Conservation (phyloP, 2,888 invertebrate genomes). For the Monopis laevigella region DNA sequence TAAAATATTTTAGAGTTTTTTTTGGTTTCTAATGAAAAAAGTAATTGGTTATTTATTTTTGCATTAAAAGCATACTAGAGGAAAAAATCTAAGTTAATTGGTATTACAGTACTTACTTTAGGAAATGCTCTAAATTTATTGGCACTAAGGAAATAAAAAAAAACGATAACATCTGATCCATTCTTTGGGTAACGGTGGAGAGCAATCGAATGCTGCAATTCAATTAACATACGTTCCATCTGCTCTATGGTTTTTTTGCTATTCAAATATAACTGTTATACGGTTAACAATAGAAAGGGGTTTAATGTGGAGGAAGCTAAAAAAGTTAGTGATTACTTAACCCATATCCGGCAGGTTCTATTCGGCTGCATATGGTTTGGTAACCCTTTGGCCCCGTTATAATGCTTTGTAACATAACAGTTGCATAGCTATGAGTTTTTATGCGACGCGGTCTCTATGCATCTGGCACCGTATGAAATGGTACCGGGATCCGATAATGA, state of each 20-base stretch:
- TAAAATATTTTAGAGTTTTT: not conserved
- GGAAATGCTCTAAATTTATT: conserved; percentile 6
- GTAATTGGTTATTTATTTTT: conserved; percentile 2
- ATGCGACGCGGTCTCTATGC: not conserved
- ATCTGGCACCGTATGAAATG: too few relatives aligned
- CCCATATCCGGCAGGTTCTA: conserved; percentile 54
- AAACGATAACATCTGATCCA: conserved; percentile 7
- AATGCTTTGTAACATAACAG: conserved; percentile 43
- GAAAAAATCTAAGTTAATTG: conserved; percentile 7
- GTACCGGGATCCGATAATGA: too few relatives aligned
- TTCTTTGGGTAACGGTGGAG: conserved; percentile 22
- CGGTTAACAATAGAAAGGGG: conserved; percentile 45
- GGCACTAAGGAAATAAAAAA: conserved; percentile 5
- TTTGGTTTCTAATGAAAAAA: not conserved
- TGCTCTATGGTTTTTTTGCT: conserved; percentile 43
- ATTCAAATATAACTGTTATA: conserved; percentile 38
- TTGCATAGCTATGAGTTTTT: conserved; percentile 29
- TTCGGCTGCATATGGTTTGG: conserved; percentile 45
- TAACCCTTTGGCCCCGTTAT: conserved; percentile 67
- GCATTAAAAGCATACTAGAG: not conserved
- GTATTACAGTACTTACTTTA: conserved; percentile 4
- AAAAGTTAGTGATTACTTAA: conserved; percentile 59
- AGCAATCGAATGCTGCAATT: conserved; percentile 34
- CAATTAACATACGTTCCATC: conserved; percentile 45
- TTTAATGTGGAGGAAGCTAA: conserved; percentile 47